Evolutionary conservation across 1,140 invertebrate genomes (phyloP), one percentile per base, ranked within the genome.

Genomic region (Phymastichus coffea): DNA sequence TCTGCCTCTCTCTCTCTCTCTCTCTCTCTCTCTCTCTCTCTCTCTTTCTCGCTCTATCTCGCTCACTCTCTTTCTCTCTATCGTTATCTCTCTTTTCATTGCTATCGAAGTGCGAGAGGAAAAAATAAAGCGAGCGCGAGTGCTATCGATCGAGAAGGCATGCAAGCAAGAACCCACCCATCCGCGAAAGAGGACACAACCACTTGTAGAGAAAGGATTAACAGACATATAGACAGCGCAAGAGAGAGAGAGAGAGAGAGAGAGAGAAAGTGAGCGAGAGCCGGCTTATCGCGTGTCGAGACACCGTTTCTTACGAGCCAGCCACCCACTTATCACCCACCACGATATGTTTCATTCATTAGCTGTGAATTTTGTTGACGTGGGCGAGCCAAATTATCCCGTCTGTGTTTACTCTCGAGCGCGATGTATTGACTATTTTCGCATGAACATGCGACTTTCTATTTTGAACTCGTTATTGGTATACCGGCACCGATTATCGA

Each of bases 151-250:
- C 33, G 43, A 6, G 40, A n/a, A 20, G 22, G 35, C 22, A 35
- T 22, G 25, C n/a, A 14, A 25, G 1, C 20, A n/a, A 38, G 37
- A 28, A 15, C 30, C 25, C 30, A 37, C 38, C 41, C 25, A 20
- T 41, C 41, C 59, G 61, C n/a, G n/a, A n/a, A n/a, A n/a, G n/a
- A 66, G 65, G 68, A 49, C 70, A 66, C 73, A 77, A 78, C 76
- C 76, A 78, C 76, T 75, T 76, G 75, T 78, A 67, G 76, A 71
- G n/a, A n/a, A n/a, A n/a, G n/a, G n/a, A n/a, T n/a, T n/a, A n/a
- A n/a, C n/a, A n/a, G n/a, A n/a, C n/a, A n/a, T n/a, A n/a, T n/a
- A n/a, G n/a, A n/a, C n/a, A n/a, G n/a, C n/a, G n/a, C n/a, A n/a
- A n/a, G n/a, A n/a, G n/a, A 53, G 74, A 63, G 55, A 25, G 54